Conservation (phyloP, 2,888 invertebrate species). For the Netelia melanura region DNA sequence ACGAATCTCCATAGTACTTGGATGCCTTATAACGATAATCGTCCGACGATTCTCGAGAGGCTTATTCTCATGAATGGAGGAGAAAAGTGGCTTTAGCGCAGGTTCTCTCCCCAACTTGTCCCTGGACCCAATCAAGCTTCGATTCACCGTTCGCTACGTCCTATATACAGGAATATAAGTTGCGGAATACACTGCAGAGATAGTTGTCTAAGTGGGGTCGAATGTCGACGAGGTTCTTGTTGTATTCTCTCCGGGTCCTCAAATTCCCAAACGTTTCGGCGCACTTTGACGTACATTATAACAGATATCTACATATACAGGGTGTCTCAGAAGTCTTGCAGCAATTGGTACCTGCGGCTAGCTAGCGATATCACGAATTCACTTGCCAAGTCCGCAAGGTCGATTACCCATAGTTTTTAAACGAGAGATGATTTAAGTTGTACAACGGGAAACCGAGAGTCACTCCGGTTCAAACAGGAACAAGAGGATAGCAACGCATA, state of each 20-base stretch:
- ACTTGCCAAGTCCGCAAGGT: no score
- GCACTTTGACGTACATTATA: not conserved
- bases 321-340: no score
- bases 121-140: conserved; percentile 45
- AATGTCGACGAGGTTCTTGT: conserved; percentile 34
- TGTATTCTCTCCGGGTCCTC: conserved; percentile 10
- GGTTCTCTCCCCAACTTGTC: conserved; percentile 13
- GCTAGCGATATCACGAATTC: no score
- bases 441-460: no score
- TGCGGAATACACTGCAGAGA: not conserved
- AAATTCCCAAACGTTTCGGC: conserved; percentile 10
- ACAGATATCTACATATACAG: not conserved
- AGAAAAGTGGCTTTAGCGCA: conserved; percentile 7
- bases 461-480: no score
- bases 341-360: no score
- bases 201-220: conserved; percentile 18
- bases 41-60: conserved; percentile 38
- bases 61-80: conserved; percentile 10
- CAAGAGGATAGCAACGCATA: no score
- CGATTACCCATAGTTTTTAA: no score
- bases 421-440: no score
- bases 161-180: not conserved
- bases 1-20: conserved; percentile 13
- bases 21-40: conserved; percentile 43
- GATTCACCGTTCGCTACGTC: conserved; percentile 20